These are phyloP conservation scores for Alosa sapidissima DNA, from an alignment of 2,797 vertebrate genomes.

Conservation along the genomic window DNA sequence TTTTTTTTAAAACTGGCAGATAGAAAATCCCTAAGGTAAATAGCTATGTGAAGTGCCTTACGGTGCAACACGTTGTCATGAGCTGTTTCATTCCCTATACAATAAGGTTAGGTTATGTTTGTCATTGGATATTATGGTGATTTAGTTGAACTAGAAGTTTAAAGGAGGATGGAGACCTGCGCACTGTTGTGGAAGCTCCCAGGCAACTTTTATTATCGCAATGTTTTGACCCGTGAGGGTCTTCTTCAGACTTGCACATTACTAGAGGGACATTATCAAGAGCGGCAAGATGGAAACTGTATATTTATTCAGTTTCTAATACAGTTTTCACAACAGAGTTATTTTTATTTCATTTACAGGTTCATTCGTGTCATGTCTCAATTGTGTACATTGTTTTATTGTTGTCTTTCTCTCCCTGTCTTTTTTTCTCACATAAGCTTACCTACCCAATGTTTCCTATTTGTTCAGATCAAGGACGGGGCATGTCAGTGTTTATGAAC, in stretches of 20 bases:
- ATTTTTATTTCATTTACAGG: background rate
- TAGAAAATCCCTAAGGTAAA: background rate
- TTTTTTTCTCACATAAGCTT: background rate
- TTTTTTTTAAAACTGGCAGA: background rate
- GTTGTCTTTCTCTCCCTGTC: no score
- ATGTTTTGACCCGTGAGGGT: no score
- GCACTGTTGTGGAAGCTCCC: no score
- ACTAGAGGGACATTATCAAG: background rate
- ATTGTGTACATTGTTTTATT: background rate
- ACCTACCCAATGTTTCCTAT: conserved; percentile 19
- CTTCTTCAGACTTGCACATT: no score
- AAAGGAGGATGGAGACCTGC: no score
- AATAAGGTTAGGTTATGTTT: background rate
- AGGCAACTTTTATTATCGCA: no score
- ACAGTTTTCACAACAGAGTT: no score
- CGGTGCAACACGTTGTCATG: background rate
- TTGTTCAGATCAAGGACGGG: conserved; percentile 67
- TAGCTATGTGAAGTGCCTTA: background rate
- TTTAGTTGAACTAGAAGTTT: background rate
- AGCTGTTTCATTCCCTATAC: background rate
- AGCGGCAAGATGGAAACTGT: no score
- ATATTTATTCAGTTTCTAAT: no score
- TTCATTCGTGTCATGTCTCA: background rate
- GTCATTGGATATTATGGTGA: background rate
- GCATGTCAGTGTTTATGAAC: conserved; percentile 76